Conservation (phyloP, 2,888 invertebrate species). For the Psylliodes chrysocephalus region DNA sequence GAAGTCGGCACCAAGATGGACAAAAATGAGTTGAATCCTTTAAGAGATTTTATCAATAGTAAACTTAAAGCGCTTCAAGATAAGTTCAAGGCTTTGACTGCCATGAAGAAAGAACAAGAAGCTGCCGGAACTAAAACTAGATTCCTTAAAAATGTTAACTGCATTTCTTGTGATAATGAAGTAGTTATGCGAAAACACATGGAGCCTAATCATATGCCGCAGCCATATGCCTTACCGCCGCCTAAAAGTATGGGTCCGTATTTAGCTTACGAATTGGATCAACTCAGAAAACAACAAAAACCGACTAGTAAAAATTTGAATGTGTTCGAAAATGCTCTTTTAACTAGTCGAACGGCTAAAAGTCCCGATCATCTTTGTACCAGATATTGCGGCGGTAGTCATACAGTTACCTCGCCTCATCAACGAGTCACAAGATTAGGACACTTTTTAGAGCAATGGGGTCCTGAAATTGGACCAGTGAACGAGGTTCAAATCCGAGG, state of each 20-base stretch:
- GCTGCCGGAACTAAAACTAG: constrained; percentile 79
- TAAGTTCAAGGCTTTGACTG: constrained; percentile 70
- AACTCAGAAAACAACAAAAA: constrained; percentile 66
- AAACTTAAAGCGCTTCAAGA: constrained; percentile 72
- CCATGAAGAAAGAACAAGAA: constrained; percentile 71
- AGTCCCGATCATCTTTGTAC: constrained; percentile 69
- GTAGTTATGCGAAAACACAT: constrained; percentile 76
- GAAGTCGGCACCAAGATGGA: constrained; percentile 75
- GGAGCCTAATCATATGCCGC: constrained; percentile 63
- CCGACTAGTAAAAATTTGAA: constrained; percentile 63
- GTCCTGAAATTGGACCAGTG: constrained; percentile 70
- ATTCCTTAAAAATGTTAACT: constrained; percentile 76
- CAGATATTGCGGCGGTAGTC: constrained; percentile 83
- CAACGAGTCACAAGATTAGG: constrained; percentile 75
- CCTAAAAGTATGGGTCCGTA: constrained; percentile 74
- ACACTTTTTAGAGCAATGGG: constrained; percentile 75
- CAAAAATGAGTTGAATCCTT: constrained; percentile 72
- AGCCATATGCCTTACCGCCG: constrained; percentile 68
- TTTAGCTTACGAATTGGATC: constrained; percentile 76
- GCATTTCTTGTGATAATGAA: constrained; percentile 80
- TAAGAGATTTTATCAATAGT: constrained; percentile 73
- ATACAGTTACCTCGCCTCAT: constrained; percentile 77
- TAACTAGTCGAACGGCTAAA: constrained; percentile 52
- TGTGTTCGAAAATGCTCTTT: constrained; percentile 62
- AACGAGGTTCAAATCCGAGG: constrained; percentile 60